Percentiles rank a stretch among this genome's conserved stretches.
phyloP scores from a whole-genome alignment of 64 coral and sea anemone genomes.

The Cladopsammia gracilis region DNA sequence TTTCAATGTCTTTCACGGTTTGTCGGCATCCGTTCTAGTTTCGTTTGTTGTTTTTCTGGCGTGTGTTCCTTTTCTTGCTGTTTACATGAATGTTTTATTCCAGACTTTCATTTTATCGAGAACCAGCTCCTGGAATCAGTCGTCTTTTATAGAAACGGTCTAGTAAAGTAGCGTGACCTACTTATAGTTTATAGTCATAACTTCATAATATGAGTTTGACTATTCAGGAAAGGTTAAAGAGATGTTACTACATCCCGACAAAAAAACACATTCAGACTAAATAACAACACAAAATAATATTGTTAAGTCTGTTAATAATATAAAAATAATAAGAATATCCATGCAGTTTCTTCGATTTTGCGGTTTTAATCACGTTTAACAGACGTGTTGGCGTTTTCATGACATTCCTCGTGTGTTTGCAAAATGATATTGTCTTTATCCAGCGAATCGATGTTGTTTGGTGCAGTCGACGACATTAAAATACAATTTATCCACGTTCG shows the following conservation, averaged over 20 bases:
- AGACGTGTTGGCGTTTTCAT: not conserved
- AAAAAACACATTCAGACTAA: not conserved
- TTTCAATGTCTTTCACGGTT: too few species aligned
- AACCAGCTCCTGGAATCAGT: too few species aligned
- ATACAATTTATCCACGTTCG: not conserved
- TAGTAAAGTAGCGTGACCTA: too few species aligned
- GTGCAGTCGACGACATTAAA: not conserved
- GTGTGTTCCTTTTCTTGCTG: too few species aligned
- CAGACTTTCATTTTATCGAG: too few species aligned
- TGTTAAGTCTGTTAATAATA: not conserved
- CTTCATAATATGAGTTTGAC: not conserved
- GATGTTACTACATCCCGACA: too few species aligned
- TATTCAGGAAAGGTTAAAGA: not conserved
- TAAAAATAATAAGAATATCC: not conserved
- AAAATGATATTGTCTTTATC: not conserved
- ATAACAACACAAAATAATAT: not conserved
- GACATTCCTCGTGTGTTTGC: not conserved
- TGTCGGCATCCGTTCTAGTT: too few species aligned
- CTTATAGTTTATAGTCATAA: too few species aligned
- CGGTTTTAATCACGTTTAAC: not conserved
- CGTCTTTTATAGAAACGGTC: too few species aligned
- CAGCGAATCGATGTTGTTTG: not conserved
- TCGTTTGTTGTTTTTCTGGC: too few species aligned
- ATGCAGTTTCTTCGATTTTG: not conserved
- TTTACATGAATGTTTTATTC: too few species aligned